Conservation (phyloP, 2,113 vertebrate genomes). For the Menura novaehollandiae region DNA sequence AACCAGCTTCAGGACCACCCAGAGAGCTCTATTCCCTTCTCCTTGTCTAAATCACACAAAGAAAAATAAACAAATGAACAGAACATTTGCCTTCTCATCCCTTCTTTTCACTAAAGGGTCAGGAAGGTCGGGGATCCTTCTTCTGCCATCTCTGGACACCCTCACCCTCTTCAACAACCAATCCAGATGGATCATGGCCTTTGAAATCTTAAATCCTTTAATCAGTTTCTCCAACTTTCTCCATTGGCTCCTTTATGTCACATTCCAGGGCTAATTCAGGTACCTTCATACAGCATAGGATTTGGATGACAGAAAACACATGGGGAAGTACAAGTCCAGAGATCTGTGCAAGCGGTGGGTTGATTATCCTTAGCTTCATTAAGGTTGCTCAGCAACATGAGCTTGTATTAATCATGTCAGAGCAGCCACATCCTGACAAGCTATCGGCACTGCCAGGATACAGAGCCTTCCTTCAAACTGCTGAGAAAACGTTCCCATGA, state of each 20-base stretch:
- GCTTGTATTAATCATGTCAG: constrained; percentile 55
- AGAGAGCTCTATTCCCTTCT: constrained; percentile 31
- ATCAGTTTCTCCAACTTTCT: constrained; percentile 52
- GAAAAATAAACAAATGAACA: constrained; percentile 62
- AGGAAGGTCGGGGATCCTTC: constrained; percentile 38
- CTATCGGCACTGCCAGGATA: constrained; percentile 6
- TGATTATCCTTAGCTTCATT: constrained; percentile 50
- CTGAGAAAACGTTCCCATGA: constrained; percentile 16
- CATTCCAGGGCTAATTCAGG: constrained; percentile 47
- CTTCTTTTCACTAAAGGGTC: constrained; percentile 57
- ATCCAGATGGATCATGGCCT: constrained; percentile 43
- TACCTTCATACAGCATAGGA: not conserved
- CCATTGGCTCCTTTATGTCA: constrained; percentile 17
- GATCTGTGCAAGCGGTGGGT: not conserved
- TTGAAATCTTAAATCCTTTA: constrained; percentile 60
- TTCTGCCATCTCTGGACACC: constrained; percentile 46
- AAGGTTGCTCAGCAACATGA: constrained; percentile 52
- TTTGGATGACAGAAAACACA: constrained; percentile 45
- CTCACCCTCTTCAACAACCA: constrained; percentile 38
- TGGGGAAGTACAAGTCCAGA: constrained; percentile 8
- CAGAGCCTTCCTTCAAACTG: not conserved
- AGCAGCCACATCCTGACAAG: constrained; percentile 12
- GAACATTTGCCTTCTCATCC: constrained; percentile 62
- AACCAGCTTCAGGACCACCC: constrained; percentile 53
- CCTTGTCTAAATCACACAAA: constrained; percentile 55